phyloP scores from a whole-genome alignment of 1,140 invertebrate species.

The Dolichoris vasculosae region DNA sequence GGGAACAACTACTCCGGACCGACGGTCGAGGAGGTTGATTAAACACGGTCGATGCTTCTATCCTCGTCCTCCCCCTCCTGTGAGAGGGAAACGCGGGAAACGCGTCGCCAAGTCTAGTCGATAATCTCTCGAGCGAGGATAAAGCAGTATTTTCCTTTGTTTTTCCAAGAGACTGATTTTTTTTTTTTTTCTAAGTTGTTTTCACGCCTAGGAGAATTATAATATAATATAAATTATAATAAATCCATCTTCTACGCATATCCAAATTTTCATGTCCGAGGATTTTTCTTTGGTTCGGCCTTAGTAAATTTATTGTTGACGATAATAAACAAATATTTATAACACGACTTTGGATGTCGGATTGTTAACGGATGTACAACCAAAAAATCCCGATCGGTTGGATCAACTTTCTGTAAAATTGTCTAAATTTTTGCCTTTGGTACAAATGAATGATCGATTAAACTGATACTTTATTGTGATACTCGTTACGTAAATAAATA shows the following conservation, averaged over 20 bases:
- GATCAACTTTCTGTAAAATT: conserved; percentile 36
- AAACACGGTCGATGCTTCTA: conserved; percentile 57
- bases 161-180: conserved; percentile 33
- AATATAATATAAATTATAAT: too few relatives aligned
- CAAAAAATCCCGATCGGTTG: conserved; percentile 12
- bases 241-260: too few relatives aligned
- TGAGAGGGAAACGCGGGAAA: too few relatives aligned
- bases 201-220: neutral
- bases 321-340: too few relatives aligned
- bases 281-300: too few relatives aligned
- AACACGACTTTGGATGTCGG: too few relatives aligned
- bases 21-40: conserved; percentile 80
- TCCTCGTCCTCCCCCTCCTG: too few relatives aligned
- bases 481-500: conserved; percentile 48
- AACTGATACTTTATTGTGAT: conserved; percentile 34
- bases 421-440: neutral
- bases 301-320: too few relatives aligned
- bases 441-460: neutral
- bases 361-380: neutral
- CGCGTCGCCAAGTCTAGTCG: too few relatives aligned
- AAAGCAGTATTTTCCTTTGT: neutral
- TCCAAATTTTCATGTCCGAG: too few relatives aligned
- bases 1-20: conserved; percentile 68
- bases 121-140: neutral
- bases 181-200: conserved; percentile 27